A percentile compares a stretch with the other conserved stretches of the same genome.
These are phyloP conservation scores for Neotoma lepida DNA, from an alignment of 2,113 vertebrate species.

Conservation along the genomic window DNA sequence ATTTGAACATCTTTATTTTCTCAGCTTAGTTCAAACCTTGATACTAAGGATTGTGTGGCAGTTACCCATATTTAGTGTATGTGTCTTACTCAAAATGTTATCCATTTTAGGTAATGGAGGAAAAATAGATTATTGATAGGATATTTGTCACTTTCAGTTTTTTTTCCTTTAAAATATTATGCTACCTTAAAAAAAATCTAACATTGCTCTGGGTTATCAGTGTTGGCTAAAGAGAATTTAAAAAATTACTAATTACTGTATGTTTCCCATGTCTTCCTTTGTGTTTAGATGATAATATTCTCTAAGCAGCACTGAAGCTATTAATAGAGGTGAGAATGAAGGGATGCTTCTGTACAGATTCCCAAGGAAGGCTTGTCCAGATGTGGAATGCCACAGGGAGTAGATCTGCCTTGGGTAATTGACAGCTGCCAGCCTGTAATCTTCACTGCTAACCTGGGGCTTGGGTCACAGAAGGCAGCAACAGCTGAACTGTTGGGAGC, in stretches of 20 bases:
- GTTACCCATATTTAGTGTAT: neutral
- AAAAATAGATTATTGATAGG: constrained; percentile 37
- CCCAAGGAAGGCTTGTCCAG: constrained; percentile 45
- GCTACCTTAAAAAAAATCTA: neutral
- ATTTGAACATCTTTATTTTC: constrained; percentile 3
- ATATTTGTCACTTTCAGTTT: neutral
- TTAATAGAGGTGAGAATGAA: neutral
- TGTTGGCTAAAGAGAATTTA: neutral
- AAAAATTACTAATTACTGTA: neutral
- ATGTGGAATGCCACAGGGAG: constrained; percentile 49
- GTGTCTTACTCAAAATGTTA: neutral
- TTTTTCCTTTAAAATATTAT: neutral
- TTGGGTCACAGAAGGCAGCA: neutral
- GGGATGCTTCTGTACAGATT: neutral
- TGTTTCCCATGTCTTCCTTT: constrained; percentile 57
- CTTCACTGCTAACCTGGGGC: constrained; percentile 41
- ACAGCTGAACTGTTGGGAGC: constrained; percentile 58
- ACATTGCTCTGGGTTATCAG: neutral
- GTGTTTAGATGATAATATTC: constrained; percentile 32
- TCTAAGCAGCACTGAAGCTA: constrained; percentile 47
- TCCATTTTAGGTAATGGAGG: constrained; percentile 39
- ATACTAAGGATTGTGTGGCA: neutral
- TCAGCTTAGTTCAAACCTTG: neutral
- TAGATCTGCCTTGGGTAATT: constrained; percentile 45
- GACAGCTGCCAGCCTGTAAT: constrained; percentile 61